A percentile compares a stretch with the other conserved stretches of the same genome.
Conservation (phyloP, 2,888 invertebrate genomes). For the Creontiades dilutus region DNA sequence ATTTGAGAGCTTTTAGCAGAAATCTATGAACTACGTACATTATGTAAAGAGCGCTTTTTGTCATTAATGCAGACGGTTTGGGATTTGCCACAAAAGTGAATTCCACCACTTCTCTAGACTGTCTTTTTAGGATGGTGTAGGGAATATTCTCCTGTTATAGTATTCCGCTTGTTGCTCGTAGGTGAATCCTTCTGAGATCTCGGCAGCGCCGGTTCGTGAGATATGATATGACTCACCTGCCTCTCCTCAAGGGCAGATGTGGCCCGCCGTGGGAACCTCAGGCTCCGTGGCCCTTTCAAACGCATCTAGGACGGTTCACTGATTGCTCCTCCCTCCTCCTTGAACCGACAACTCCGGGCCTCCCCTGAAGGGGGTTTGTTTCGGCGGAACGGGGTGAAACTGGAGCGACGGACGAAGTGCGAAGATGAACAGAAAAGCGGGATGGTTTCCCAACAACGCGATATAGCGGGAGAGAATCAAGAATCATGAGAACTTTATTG, state of each 20-base stretch:
- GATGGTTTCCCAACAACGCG: no score
- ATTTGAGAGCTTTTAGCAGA: no score
- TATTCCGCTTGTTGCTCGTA: neutral
- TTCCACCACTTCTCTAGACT: no score
- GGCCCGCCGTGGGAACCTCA: conserved; percentile 19
- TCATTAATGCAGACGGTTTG: no score
- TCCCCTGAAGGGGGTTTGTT: neutral
- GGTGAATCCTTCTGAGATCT: neutral
- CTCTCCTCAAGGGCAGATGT: conserved; percentile 35
- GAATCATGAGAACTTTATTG: no score
- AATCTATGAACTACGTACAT: no score
- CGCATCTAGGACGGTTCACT: conserved; percentile 10
- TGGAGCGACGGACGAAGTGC: no score
- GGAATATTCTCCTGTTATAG: neutral
- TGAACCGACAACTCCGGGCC: neutral
- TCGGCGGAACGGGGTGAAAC: neutral
- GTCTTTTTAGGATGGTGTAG: no score
- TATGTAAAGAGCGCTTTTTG: no score
- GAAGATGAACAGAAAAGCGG: no score
- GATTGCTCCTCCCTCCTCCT: neutral
- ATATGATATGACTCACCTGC: conserved; percentile 39
- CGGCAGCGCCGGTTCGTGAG: neutral
- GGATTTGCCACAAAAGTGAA: no score
- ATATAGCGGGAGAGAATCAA: no score
- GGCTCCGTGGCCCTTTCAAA: neutral